Evolutionary conservation across 2,797 vertebrate genomes (phyloP), one percentile per base, ranked within the genome.

Genomic region (Monodelphis domestica): DNA sequence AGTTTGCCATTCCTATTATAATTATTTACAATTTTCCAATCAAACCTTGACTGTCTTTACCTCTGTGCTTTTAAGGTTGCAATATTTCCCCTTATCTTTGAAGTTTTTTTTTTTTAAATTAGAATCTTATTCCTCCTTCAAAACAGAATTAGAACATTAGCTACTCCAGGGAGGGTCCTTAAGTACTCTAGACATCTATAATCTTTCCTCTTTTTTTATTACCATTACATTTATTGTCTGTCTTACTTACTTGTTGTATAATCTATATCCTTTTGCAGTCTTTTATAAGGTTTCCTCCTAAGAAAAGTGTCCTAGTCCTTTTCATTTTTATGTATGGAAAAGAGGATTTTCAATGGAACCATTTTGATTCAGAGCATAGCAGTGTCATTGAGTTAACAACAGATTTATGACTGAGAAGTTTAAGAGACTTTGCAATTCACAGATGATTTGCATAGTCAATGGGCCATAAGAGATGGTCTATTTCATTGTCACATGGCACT

Each of bases 361-460:
- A 92, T 90, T 95, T 63, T 87, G 87, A n/a, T 28, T 89, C 15
- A 92, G 91, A 84, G 94, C 93, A 59, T 55, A 91, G 38, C 1
- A 56, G 78, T 90, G 90, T 2, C 17, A 52, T 89, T 90, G 84
- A 89, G 51, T n/a, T 94, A 93, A 94, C 89, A 29, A 92, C 14
- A 91, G 51, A 55, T 93, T 95, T 90, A 90, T 87, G 92, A 89
- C 45, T 94, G 50, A 30, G 63, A 91, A 95, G 70, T 50, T 87
- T 89, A 89, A 89, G 52, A 78, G 17, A 45, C 84, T 94, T 95
- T 95, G 94, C 45, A 78, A 54, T 89, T 94, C 54, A 95, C 55
- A 94, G 88, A 90, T 96, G 54, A 90, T 33, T 95, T 94, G 30
- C 28, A 17, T 92, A 94, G 90, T 94, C 87, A 93, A 21, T 95